Base-by-base conservation (phyloP, 53 echinoderm and acorn worm species). In the Paracentrotus lividus region DNA sequence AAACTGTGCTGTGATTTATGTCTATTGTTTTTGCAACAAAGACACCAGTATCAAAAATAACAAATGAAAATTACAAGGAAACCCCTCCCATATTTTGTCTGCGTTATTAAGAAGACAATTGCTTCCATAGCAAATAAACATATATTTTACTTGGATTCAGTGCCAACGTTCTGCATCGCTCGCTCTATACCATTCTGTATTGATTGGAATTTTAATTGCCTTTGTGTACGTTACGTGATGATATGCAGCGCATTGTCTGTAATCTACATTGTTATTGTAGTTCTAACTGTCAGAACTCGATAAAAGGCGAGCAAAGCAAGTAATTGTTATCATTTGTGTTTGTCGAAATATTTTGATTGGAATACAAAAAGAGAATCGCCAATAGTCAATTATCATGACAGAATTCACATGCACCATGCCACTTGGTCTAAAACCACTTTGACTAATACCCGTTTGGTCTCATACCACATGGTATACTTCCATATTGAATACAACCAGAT, bases 171-270 rank as follows among this genome's bases (percentile, higher is more conserved):
- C 32, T 1, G 36, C 72, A 40, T 21, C 4, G 5, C 38, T 69
- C 33, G 15, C 4, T 4, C 67, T 18, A 27, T 38, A 40, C 64
- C 64, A 20, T 10, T 8, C 1, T n/a, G 12, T 81, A 81, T 81
- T 27, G 81, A 81, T 47, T 27, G 81, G 81, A n/a, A 81, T 81
- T 81, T 24, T 81, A 47, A 81, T 81, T 81, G 81, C 81, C 81
- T 81, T 81, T 81, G 81, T 81, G 81, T 81, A 18, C 0, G 9
- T 47, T 44, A 47, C n/a, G 26, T 47, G 72, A 40, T 72, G 36
- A 4, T 40, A 72, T 27, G 4, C 47, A 47, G 0, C n/a, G 26
- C 47, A 81, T 81, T 49, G 81, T 81, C 45, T 26, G 81, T 45
- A 45, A 81, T 49, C 24, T 13, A 47, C 44, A 81, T 47, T 81